Base-by-base conservation (phyloP, 2,797 vertebrate genomes). In the Falco biarmicus region DNA sequence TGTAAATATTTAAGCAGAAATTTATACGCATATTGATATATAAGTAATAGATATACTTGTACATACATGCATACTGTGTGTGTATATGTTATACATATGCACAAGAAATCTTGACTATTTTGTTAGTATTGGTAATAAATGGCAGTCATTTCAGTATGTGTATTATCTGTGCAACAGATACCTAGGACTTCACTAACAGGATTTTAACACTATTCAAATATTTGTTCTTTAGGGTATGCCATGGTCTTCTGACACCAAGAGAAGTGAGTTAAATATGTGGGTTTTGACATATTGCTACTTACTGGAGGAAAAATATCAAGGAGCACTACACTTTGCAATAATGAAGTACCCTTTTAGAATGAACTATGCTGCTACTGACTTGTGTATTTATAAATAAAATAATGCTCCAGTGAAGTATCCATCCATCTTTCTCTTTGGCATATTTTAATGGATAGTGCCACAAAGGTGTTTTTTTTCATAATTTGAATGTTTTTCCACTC, bases 351-450 rank as follows among this genome's bases (percentile, higher is more conserved):
- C 56, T 92, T 93, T 94, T 86, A 82, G 50, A 92, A 87, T 75
- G 18, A 87, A 75, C 56, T 76, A 37, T 85, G 81, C 89, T 92
- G 79, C 83, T 96, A 84, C 61, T 81, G 76, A 74, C 79, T 87
- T 93, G 31, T 90, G 41, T 93, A 76, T 96, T 92, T 94, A 79
- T 82, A 92, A 95, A 95, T 95, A 95, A 96, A 96, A 87, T 48
- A 93, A 92, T 80, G 57, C 41, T 91, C 32, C 77, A 65, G 86
- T 81, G 65, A 90, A 68, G 48, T 87, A 93, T 56, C n/a, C 54
- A 91, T 93, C 53, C 41, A 90, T 91, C 69, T 86, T 89, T 94
- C 83, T 91, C 21, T 77, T 76, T 85, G 34, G 11, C 51, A 78
- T 89, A 81, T 73, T 81, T 87, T 87, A 86, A 93, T 73, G 54